Base-by-base conservation (phyloP, 1,140 invertebrate genomes). In the Steinernema khuongi region DNA sequence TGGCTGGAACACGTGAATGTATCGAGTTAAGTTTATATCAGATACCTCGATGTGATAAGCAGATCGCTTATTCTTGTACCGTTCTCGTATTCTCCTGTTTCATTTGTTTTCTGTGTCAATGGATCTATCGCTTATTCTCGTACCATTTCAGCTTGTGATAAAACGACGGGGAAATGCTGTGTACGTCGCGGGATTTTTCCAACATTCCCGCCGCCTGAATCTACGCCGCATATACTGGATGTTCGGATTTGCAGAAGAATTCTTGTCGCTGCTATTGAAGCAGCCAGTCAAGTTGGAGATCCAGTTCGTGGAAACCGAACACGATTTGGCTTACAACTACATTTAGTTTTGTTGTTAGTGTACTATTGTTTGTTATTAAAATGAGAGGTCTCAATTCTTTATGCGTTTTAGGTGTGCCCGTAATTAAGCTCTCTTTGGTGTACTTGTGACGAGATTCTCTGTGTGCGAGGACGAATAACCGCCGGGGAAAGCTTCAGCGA, bases 141-240 rank as follows among this genome's bases (percentile, higher is more conserved):
- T 28, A 0, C 33, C 67, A 68, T 80, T 85, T 74, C 66, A 84
- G 82, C 75, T 85, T 36, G 82, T 84, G 4, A 84, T 85, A 22
- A 84, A 84, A 77, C 77, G 84, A n/a, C 80, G 82, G 19, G 82
- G 83, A 22, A 84, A 84, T 68, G 67, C 79, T 1, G 75, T 83
- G 1, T 75, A 74, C 33, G 77, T 85, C 4, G 72, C 83, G 22
- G 82, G 82, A n/a, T 85, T 84, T 68, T 72, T 83, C 11, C 75
- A 83, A 36, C 75, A 79, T 68, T 71, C 43, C 7, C 72, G 50
- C 0, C 41, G 75, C 18, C 32, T 78, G 1, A 74, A 79, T 72
- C 71, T 78, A 26, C 71, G 50, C 33, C 31, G 76, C 60, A 71
- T 85, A 33, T 84, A 84, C 68, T 84, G 83, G 83, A 76, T 84